Percentiles rank a stretch among this genome's conserved stretches.
Conservation (phyloP, 1,140 invertebrate genomes). For the Drosophila gunungcola region DNA sequence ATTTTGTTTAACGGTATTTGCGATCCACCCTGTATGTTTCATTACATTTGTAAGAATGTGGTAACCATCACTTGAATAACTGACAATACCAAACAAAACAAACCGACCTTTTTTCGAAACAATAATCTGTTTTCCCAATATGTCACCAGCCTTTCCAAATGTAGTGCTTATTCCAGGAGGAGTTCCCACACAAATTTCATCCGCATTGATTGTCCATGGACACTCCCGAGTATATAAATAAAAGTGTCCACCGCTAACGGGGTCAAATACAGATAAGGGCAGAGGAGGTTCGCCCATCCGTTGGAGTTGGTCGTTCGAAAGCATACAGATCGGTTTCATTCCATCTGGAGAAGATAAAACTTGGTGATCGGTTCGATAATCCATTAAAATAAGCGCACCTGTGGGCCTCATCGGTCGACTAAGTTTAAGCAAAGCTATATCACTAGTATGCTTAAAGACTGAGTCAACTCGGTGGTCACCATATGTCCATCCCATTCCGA, state of each 20-base stretch:
- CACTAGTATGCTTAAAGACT: not conserved
- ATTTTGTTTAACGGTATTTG: too few relatives aligned
- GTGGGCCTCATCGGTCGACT: too few relatives aligned
- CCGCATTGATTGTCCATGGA: not conserved
- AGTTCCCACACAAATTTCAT: constrained; percentile 1
- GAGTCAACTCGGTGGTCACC: not conserved
- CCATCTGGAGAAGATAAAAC: not conserved
- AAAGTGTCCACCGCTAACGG: not conserved
- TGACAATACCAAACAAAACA: constrained; percentile 6
- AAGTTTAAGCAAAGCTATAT: constrained; percentile 13
- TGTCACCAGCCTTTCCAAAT: not conserved
- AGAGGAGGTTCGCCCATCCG: too few relatives aligned
- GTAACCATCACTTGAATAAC: not conserved
- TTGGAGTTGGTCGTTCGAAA: not conserved
- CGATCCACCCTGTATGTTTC: not conserved
- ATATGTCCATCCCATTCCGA: too few relatives aligned
- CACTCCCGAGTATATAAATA: too few relatives aligned
- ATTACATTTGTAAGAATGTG: constrained; percentile 8
- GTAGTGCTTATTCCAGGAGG: fast-evolving
- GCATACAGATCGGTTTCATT: constrained; percentile 13
- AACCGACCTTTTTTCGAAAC: not conserved
- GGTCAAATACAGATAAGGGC: not conserved
- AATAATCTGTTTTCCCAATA: not conserved
- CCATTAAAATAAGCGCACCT: not conserved
- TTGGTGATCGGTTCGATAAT: too few relatives aligned